Base-by-base conservation (phyloP, 1,140 invertebrate genomes). In the Bombus ignitus region DNA sequence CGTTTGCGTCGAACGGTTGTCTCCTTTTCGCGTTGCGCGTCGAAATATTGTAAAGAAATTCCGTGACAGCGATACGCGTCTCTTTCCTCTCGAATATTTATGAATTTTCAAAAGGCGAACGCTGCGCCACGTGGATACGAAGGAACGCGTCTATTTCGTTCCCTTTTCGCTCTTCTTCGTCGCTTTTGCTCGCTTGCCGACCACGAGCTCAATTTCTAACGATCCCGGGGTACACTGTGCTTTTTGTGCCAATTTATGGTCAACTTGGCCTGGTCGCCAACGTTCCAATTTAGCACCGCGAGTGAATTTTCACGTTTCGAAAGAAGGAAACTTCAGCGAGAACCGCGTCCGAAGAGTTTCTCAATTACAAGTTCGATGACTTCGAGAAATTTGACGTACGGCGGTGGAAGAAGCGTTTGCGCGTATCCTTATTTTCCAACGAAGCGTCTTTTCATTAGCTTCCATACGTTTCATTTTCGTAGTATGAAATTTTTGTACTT, bases 11-110 rank as follows among this genome's bases (percentile, higher is more conserved):
- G 81, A 66, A 44, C 6, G 25, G 15, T 57, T 53, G 35, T 25
- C 47, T 39, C 47, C 13, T 25, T 32, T 44, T 53, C 35, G n/a
- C 22, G 25, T 15, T 8, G 39, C 39, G 5, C 71, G 18, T 25
- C 18, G 66, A 37, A 76, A 79, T 84, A 84, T 68, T 28, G 65
- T 53, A 44, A 79, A 79, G 76, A 71, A 84, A 79, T 84, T 78
- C 57, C 59, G 8, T 62, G 82, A 68, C 39, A 57, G 15, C 59
- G 53, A 65, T 73, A n/a, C 77, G 13, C 1, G 32, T 32, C 6
- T 6, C 57, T 1, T 57, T 25, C n/a, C 8, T 37, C 68, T 13
- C 44, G 10, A 83, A 71, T 78, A 83, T 78, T 71, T 83, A 83
- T 71, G 82, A 83, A 77, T 78, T 28, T 65, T 78, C n/a, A 28